phyloP scores from a whole-genome alignment of 2,797 vertebrate species.

The Muscicapa comitata region DNA sequence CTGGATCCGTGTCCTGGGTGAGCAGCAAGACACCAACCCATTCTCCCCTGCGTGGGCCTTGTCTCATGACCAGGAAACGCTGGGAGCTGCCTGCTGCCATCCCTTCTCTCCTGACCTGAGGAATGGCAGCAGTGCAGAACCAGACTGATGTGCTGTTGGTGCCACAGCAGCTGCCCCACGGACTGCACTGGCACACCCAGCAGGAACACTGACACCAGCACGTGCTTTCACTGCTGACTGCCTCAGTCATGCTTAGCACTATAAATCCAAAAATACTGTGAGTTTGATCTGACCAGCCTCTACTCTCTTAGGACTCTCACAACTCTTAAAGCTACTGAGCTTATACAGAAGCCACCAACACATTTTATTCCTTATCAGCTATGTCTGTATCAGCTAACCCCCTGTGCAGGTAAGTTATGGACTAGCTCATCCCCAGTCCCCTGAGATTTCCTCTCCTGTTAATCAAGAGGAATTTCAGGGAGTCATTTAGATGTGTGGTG shows the following conservation, averaged over 20 bases:
- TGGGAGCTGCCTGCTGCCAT: background rate
- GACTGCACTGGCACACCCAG: rapidly evolving
- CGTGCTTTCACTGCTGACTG: background rate
- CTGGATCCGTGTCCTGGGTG: background rate
- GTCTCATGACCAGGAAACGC: rapidly evolving
- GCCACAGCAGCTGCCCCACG: rapidly evolving
- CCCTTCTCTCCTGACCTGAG: rapidly evolving
- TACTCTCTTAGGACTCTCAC: background rate
- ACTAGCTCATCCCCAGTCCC: background rate
- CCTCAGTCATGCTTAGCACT: background rate
- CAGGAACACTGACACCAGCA: background rate
- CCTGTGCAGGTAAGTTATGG: background rate
- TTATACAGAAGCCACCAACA: background rate
- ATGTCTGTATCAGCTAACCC: background rate
- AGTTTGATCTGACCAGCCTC: background rate
- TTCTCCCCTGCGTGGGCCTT: background rate
- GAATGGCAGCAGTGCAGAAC: rapidly evolving
- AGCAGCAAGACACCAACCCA: background rate
- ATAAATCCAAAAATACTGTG: background rate
- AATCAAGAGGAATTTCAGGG: background rate
- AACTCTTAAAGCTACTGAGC: background rate
- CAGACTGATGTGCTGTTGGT: rapidly evolving
- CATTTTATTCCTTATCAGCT: background rate
- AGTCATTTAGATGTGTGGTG: background rate
- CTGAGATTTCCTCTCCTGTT: background rate